These are phyloP conservation scores for Hassar affinis DNA, from an alignment of 2,113 vertebrate genomes.

Conservation along the genomic window DNA sequence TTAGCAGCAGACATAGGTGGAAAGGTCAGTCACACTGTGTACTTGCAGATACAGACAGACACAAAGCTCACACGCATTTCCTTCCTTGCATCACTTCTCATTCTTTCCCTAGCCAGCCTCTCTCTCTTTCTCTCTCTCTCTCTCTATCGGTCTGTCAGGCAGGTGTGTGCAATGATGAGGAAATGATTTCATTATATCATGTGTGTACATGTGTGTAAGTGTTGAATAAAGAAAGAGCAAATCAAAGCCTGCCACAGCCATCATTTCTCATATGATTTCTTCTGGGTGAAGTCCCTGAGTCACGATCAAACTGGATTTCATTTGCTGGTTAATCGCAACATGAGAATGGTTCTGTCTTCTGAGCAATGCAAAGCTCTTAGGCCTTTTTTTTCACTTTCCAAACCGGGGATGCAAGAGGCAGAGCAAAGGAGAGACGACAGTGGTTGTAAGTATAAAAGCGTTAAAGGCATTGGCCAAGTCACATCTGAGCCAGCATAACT, in stretches of 20 bases:
- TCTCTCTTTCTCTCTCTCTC: constrained; percentile 53
- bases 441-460: neutral
- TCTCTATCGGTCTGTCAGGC: constrained; percentile 50
- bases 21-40: constrained; percentile 55
- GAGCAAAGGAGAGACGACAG: neutral
- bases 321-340: neutral
- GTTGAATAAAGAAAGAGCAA: constrained; percentile 12
- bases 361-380: neutral
- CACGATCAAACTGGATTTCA: neutral
- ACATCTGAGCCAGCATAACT: neutral
- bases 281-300: constrained; percentile 2
- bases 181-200: constrained; percentile 54
- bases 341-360: neutral
- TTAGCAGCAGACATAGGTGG: constrained; percentile 63
- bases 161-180: constrained; percentile 52
- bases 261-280: constrained; percentile 17
- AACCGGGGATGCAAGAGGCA: neutral
- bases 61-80: neutral
- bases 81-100: constrained; percentile 21
- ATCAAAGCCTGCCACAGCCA: neutral
- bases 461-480: neutral
- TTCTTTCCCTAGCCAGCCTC: constrained; percentile 41
- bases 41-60: constrained; percentile 5
- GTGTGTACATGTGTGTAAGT: constrained; percentile 30
- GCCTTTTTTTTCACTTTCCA: neutral